Evolutionary conservation across 2,797 vertebrate genomes (phyloP).

Genomic region (Mus spretus): DNA sequence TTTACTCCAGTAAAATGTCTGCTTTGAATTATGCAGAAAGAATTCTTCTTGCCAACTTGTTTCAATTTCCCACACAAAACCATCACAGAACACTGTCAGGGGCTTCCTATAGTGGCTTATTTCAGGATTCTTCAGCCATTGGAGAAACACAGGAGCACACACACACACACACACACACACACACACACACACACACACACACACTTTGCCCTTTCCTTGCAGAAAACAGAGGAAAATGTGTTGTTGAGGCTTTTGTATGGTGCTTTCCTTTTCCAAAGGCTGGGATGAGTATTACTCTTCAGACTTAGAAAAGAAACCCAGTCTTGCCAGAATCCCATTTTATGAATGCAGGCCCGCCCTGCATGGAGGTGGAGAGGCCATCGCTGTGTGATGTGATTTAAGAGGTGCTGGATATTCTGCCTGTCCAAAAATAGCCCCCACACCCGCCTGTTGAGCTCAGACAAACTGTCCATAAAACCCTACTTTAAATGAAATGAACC

Average conservation of each 20-base stretch:
- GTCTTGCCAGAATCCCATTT: slow-evolving; percentile 34
- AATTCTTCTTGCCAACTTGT: slow-evolving; percentile 82
- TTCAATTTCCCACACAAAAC: slow-evolving; percentile 75
- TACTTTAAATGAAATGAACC: slow-evolving; percentile 66
- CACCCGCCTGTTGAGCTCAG: slow-evolving; percentile 55
- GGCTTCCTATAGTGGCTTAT: slow-evolving; percentile 67
- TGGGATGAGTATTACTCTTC: slow-evolving; percentile 67
- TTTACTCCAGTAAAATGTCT: slow-evolving; percentile 78
- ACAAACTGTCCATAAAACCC: slow-evolving; percentile 68
- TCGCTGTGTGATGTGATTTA: slow-evolving; percentile 77
- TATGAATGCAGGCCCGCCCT: slow-evolving; percentile 64
- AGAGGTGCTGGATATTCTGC: slow-evolving; percentile 80
- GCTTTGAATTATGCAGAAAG: slow-evolving; percentile 83
- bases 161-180: not conserved
- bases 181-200: not conserved
- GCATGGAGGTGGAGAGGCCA: slow-evolving; percentile 61
- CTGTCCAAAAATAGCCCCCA: slow-evolving; percentile 79
- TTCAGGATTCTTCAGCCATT: slow-evolving; percentile 58
- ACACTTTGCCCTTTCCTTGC: not conserved
- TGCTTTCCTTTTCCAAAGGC: slow-evolving; percentile 53
- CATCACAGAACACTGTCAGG: slow-evolving; percentile 65
- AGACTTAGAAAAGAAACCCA: not conserved
- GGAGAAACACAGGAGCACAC: not conserved
- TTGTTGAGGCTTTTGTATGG: not conserved
- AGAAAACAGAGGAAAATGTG: slow-evolving; percentile 29